phyloP scores from a whole-genome alignment of 2,113 vertebrate species.

The Pandion haliaetus region DNA sequence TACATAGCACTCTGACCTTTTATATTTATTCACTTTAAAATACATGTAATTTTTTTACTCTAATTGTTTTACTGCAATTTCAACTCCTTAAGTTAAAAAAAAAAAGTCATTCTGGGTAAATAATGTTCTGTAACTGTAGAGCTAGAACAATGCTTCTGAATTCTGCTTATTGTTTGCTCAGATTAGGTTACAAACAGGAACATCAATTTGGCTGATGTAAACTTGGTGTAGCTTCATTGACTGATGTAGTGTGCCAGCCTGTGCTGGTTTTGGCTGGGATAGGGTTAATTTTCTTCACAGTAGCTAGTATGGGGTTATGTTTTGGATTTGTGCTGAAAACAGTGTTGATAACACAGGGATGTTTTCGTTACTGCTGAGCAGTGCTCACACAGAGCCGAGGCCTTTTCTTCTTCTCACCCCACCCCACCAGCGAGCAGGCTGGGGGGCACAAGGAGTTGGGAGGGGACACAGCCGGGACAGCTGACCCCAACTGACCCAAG shows the following conservation, averaged over 20 bases:
- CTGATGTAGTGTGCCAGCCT: not conserved
- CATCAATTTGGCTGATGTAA: not conserved
- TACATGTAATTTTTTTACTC: not conserved
- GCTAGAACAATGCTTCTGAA: not conserved
- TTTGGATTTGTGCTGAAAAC: too few species aligned
- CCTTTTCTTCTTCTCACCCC: too few species aligned
- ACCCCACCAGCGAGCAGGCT: too few species aligned
- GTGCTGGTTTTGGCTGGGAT: too few species aligned
- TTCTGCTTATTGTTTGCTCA: not conserved
- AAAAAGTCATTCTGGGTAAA: not conserved
- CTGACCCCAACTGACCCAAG: too few species aligned
- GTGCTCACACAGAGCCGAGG: too few species aligned
- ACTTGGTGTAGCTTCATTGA: not conserved
- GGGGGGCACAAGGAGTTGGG: too few species aligned
- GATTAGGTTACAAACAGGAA: not conserved
- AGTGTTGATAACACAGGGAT: too few species aligned
- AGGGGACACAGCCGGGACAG: too few species aligned
- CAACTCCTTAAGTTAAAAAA: not conserved
- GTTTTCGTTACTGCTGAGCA: too few species aligned
- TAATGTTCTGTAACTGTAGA: not conserved
- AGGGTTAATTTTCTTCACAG: too few species aligned
- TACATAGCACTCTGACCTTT: not conserved
- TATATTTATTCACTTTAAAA: not conserved
- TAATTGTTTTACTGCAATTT: not conserved
- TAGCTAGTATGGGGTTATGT: too few species aligned